Percentiles rank a stretch among this genome's conserved stretches.
Conservation (phyloP, 2,113 vertebrate genomes). For the Aspiorhynchus laticeps region DNA sequence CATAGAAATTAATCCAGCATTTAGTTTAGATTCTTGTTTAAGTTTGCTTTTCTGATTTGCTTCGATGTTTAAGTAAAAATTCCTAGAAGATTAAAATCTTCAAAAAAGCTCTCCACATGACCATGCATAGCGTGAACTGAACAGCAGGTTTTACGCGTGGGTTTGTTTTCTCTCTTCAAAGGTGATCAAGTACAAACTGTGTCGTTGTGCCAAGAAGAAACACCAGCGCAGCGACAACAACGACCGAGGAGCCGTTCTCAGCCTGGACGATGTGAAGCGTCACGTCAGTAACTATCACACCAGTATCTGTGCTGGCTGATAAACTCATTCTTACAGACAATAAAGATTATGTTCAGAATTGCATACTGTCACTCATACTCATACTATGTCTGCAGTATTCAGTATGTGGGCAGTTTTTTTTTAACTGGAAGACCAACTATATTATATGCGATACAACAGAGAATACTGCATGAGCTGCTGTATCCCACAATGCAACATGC, state of each 20-base stretch:
- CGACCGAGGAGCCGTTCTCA: slow-evolving; percentile 92
- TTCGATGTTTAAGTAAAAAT: neutral
- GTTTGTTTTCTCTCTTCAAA: slow-evolving; percentile 61
- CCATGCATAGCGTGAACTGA: neutral
- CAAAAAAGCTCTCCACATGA: neutral
- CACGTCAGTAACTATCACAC: slow-evolving; percentile 82
- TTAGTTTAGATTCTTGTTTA: neutral
- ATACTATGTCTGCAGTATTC: neutral
- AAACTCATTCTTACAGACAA: neutral
- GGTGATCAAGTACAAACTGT: slow-evolving; percentile 95
- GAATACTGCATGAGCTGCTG: neutral
- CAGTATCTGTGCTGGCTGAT: neutral
- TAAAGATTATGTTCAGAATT: neutral
- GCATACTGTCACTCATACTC: neutral
- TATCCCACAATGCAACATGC: neutral
- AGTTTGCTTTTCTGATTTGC: neutral
- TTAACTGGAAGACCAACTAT: neutral
- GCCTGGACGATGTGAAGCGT: slow-evolving; percentile 97
- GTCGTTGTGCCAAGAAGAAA: slow-evolving; percentile 87
- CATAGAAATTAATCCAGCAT: neutral
- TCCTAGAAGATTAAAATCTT: neutral
- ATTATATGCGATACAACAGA: neutral
- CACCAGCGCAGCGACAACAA: slow-evolving; percentile 93
- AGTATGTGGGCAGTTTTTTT: neutral
- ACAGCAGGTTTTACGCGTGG: neutral